Evolutionary conservation across 2,888 invertebrate genomes (phyloP), one percentile per base, ranked within the genome.

Genomic region (Pheosia gnoma): DNA sequence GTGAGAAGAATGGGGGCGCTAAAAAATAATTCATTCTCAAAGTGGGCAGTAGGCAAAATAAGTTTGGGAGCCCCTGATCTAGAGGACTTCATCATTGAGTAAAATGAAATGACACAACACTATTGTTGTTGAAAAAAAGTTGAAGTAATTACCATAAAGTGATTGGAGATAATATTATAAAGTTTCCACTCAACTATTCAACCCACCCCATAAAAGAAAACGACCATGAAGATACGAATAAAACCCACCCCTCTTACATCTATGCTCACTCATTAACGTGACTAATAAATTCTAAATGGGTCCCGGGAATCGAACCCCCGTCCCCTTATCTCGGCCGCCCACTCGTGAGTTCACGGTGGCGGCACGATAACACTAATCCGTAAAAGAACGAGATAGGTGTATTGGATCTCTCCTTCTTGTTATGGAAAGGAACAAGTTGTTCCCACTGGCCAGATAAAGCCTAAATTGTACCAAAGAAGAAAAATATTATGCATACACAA

Each of bases 281-380:
- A 57, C 57, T 57, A 62, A 77, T 76, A 70, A 68, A 74, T 65
- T 64, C 62, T 59, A 65, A 63, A 37, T 37, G 57, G 43, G 2
- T 49, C 53, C 59, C 47, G 59, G 59, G 71, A 66, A 61, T 71
- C 71, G 70, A 77, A 79, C 71, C 72, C 67, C 61, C 43, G 41
- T 3, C 43, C 70, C 68, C 71, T 78, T 78, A 78, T 78, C 76
- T 70, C 68, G 56, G 66, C 61, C 63, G 71, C 70, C 68, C 79
- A 79, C 72, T 75, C 77, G 68, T 67, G 68, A 71, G 68, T 73
- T 78, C 73, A 78, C 79, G 72, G 70, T 67, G 62, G 64, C 67
- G 59, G 57, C 49, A 54, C 66, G 76, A 78, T 78, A 77, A 71
- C 38, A 66, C 73, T 79, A 77, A 79, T 78, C 74, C 77, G 25